Base-by-base conservation (phyloP, 2,113 vertebrate species). In the Ptilorrhoa leucosticta region DNA sequence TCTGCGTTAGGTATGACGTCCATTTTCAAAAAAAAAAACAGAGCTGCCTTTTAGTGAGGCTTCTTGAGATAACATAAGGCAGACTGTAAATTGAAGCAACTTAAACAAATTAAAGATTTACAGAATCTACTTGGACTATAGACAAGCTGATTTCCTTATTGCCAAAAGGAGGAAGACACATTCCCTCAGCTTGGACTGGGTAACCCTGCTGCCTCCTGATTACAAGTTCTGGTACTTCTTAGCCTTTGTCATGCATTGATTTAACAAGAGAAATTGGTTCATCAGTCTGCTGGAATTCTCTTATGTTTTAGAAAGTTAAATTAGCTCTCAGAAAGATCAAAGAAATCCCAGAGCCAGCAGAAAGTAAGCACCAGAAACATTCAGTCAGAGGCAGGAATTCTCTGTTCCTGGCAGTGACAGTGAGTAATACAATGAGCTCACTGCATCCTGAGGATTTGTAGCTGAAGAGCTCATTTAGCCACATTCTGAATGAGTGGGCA, bases 1-100 rank as follows among this genome's bases (percentile, higher is more conserved):
- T 51, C 54, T 42, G 31, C 30, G 12, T 92, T 68, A 61, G 22
- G 14, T 76, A 31, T 69, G 80, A 60, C 21, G 45, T 72, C n/a
- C 0, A 0, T 84, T 61, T 68, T 37, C 3, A 28, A 45, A 4
- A 35, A n/a, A n/a, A 42, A 39, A 8, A 1, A 8, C 2, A 7
- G 22, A 76, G 3, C 40, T 83, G 26, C 33, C 21, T 84, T 91
- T 91, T 50, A 65, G 9, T 17, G 15, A 65, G 20, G 20, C 19
- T 88, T 33, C 24, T 58, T 89, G 42, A 33, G 20, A 35, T 47
- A 48, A 80, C 10, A 4, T 37, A 83, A 53, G 9, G 26, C 28
- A 61, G 58, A 37, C 0, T 5, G 42, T 65, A 83, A 77, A 17
- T 7, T 75, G 28, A 60, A 93, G 57, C 40, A 89, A 47, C 23